Base-by-base conservation (phyloP, 2,113 vertebrate genomes). In the Sceloporus undulatus region DNA sequence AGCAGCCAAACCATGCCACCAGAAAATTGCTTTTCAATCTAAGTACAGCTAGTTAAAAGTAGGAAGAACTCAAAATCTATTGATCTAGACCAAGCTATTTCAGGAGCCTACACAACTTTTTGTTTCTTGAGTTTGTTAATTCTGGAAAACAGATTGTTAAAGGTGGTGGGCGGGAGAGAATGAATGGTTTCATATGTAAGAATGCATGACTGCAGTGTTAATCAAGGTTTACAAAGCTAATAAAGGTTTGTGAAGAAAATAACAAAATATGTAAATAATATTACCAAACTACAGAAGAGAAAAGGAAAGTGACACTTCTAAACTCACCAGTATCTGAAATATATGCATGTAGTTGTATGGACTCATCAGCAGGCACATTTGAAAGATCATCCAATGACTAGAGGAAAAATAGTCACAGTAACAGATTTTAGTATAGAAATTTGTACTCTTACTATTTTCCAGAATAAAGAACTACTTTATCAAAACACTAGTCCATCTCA, bases 291-390 rank as follows among this genome's bases (percentile, higher is more conserved):
- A 42, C 11, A 76, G 16, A 79, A 56, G 0, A 82, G 73, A 87
- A 1, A 83, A 80, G 1, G 52, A 78, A 85, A 29, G n/a, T 91
- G 27, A 9, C 19, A 78, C 65, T 1, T 0, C 16, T 0, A 85
- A 79, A 93, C 96, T 94, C 97, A 99, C 99, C 99, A 74, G 99
- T 99, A 93, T 99, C 99, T n/a, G 99, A 99, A 96, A 99, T 99
- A 90, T 97, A 99, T 54, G 99, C 99, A 78, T 98, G 97, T 42
- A 99, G 96, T 88, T 98, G 98, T 93, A 98, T 87, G 82, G 94
- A 92, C 82, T 99, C 99, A 91, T 99, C 99, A 91, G 97, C 94
- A 95, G 98, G 96, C 82, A 98, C 96, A 91, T 95, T 99, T 90
- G 97, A 98, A 95, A 99, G 98, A 94, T 99, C 99, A 94, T 99